These are phyloP conservation scores for Pinctada fucata DNA, from an alignment of 2,888 invertebrate genomes.

Conservation along the genomic window DNA sequence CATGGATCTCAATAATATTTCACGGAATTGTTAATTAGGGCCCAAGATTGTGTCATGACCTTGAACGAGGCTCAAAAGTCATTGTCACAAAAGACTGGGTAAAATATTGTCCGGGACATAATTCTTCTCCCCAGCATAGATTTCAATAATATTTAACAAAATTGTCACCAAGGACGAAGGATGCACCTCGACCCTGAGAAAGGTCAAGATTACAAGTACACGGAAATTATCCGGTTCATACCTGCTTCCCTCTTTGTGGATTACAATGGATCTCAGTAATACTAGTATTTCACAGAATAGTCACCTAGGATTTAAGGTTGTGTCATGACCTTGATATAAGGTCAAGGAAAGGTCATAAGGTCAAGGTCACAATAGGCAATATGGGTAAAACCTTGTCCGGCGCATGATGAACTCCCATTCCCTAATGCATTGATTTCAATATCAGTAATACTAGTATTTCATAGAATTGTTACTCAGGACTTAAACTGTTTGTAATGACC, in stretches of 20 bases:
- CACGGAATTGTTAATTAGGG: not conserved
- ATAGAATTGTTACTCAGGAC: too few relatives aligned
- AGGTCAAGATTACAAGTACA: not conserved
- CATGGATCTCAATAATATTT: slow-evolving; percentile 1
- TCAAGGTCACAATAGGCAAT: not conserved
- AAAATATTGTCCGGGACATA: not conserved
- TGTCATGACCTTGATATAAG: not conserved
- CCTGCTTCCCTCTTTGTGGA: not conserved
- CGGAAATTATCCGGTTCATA: not conserved
- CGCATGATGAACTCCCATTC: too few relatives aligned
- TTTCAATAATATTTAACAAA: not conserved
- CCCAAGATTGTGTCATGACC: not conserved
- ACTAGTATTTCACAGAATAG: not conserved
- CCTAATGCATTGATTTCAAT: not conserved
- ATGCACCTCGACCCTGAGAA: not conserved
- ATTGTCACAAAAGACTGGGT: not conserved
- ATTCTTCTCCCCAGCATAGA: not conserved
- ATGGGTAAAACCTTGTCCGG: not conserved
- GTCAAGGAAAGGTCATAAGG: not conserved
- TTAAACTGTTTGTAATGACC: too few relatives aligned
- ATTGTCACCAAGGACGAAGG: not conserved
- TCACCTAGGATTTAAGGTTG: not conserved
- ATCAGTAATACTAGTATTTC: too few relatives aligned
- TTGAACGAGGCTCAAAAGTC: not conserved
- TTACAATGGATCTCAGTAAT: too few relatives aligned